Evolutionary conservation across 2,113 vertebrate genomes (phyloP).

Genomic region (Bubo blakistoni): DNA sequence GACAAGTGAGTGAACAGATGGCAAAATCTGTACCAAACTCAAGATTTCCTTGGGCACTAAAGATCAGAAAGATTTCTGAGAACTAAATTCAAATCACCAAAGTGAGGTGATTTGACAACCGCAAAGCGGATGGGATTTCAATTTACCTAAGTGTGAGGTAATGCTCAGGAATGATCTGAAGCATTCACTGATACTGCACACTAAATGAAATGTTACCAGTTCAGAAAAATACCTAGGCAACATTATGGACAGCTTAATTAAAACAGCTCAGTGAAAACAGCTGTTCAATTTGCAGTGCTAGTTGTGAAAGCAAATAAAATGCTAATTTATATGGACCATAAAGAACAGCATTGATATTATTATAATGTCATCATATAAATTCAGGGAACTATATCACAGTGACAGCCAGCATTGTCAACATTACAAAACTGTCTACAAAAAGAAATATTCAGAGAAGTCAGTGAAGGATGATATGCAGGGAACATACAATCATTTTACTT

Average conservation of each 20-base stretch:
- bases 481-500: background rate
- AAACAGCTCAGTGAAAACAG: conserved; percentile 32
- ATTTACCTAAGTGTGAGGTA: conserved; percentile 20
- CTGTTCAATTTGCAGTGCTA: conserved; percentile 30
- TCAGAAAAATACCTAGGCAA: background rate
- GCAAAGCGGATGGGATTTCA: conserved; percentile 32
- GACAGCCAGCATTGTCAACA: background rate
- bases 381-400: background rate
- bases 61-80: background rate
- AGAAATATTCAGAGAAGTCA: background rate
- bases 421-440: background rate
- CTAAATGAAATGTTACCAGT: conserved; percentile 16
- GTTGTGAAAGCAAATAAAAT: conserved; percentile 30
- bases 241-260: conserved; percentile 45
- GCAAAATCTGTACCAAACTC: conserved; percentile 32
- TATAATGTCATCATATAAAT: conserved; percentile 29
- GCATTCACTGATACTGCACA: background rate
- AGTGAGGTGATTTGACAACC: background rate
- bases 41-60: background rate
- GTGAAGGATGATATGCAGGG: background rate
- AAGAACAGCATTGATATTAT: background rate
- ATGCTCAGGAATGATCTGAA: conserved; percentile 22
- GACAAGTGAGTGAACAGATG: conserved; percentile 42
- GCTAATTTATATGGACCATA: conserved; percentile 31
- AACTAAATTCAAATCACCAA: background rate